Conservation (phyloP, 1,140 invertebrate species). For the Zaprionus inermis region DNA sequence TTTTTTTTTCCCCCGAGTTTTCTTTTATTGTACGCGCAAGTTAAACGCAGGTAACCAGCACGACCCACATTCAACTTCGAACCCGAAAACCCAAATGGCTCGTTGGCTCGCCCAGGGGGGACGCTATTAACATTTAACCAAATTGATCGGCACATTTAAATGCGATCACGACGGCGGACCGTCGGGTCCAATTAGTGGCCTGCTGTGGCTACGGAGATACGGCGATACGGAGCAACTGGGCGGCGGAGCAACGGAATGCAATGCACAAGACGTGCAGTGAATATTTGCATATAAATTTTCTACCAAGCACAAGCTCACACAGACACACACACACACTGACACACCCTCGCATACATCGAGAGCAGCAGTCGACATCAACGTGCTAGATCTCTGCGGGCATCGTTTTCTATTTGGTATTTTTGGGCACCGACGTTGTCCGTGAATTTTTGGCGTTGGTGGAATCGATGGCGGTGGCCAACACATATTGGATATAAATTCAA, state of each 20-base stretch:
- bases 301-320: constrained; percentile 27
- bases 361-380: constrained; percentile 11
- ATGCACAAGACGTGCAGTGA: constrained; percentile 73
- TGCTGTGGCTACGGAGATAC: constrained; percentile 49
- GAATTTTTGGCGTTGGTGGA: constrained; percentile 55
- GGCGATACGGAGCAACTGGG: too few relatives aligned
- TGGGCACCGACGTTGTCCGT: constrained; percentile 36
- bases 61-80: constrained; percentile 52
- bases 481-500: constrained; percentile 80
- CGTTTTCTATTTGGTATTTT: constrained; percentile 40
- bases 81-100: constrained; percentile 35
- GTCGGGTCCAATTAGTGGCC: constrained; percentile 76
- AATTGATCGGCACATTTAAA: constrained; percentile 82
- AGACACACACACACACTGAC: constrained; percentile 42
- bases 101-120: constrained; percentile 53
- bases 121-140: constrained; percentile 78
- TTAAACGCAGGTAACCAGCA: constrained; percentile 50
- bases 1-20: constrained; percentile 28
- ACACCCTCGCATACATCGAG: constrained; percentile 12
- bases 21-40: constrained; percentile 44
- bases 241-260: constrained; percentile 59
- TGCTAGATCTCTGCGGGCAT: constrained; percentile 67
- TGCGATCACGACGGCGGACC: constrained; percentile 73
- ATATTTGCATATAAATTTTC: constrained; percentile 79
- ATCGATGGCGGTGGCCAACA: constrained; percentile 71